These are phyloP conservation scores for Gopherus evgoodei DNA, from an alignment of 2,113 vertebrate genomes.

Conservation along the genomic window DNA sequence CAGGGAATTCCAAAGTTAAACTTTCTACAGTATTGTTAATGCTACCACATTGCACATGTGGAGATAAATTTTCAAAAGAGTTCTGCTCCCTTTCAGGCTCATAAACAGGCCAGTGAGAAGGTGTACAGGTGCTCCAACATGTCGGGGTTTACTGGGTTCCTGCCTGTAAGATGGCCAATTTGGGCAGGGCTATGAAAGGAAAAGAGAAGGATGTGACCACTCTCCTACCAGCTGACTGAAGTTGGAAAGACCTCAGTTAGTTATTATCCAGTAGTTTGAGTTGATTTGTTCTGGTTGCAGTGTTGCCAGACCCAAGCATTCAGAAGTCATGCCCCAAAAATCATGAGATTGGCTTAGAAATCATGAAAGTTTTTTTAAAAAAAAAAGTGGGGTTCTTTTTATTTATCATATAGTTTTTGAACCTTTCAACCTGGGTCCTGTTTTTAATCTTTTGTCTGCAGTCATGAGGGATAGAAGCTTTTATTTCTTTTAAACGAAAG, in stretches of 20 bases:
- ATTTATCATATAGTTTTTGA: not conserved
- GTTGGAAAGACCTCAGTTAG: not conserved
- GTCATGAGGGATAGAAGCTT: not conserved
- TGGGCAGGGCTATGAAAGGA: not conserved
- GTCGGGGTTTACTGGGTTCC: not conserved
- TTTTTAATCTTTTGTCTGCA: not conserved
- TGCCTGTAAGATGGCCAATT: not conserved
- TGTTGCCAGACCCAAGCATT: not conserved
- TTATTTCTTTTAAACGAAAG: not conserved
- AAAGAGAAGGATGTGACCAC: not conserved
- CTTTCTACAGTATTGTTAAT: not conserved
- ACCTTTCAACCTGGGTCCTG: not conserved
- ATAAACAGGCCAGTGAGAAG: no score
- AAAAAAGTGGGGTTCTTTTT: not conserved
- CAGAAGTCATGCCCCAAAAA: not conserved
- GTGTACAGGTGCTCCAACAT: no score
- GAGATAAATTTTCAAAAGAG: not conserved
- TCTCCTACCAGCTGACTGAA: not conserved
- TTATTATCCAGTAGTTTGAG: not conserved
- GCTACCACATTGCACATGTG: not conserved
- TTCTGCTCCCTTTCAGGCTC: not conserved
- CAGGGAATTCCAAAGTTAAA: not conserved
- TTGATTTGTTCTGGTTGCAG: not conserved
- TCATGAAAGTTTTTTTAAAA: not conserved
- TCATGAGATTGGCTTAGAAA: constrained; percentile 7